Evolutionary conservation across 2,888 invertebrate genomes (phyloP), one percentile per base, ranked within the genome.

Genomic region (Temnothorax ravouxi): DNA sequence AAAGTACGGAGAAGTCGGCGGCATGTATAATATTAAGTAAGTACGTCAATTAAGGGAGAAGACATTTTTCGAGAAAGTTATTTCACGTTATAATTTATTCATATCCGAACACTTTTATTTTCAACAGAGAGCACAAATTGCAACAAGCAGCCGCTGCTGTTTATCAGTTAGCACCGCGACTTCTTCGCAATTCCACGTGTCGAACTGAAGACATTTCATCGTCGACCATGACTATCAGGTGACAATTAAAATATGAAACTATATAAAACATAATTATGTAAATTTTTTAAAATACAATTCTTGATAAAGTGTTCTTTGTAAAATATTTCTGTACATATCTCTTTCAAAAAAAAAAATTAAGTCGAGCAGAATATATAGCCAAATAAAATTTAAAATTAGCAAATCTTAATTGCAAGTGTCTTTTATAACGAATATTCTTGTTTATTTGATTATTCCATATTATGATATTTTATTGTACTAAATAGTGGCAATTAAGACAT

Each of bases 1-100:
- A 82, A 96, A 96, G 0, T 96, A 96, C 90, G 96, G 96, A 1
- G 94, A 96, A 34, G 90, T 96, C 25, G 96, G 96, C 3, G 97
- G 96, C 75, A 96, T 97, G 91, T 96, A 95, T 94, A 97, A 97
- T 93, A 96, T 97, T 83, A 88, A 88, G 92, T 91, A 83, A 87
- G 86, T 56, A 64, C 4, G 18, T 13, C 25, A 69, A 76, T 41
- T 67, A 41, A 74, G 3, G 47, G 21, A 41, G 3, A 9, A 3
- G 29, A 54, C 15, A 41, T 50, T 81, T 74, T 41, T 50, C 52
- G 15, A 13, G 13, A 13, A 52, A 52, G 41, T 62, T 13, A 18
- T 50, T 38, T 50, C n/a, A 41, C 21, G 13, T 25, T 44, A 11
- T 38, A 52, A 59, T 50, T 38, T 50, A 83, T 56, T 77, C n/a